Percentiles rank a stretch among this genome's conserved stretches.
Evolutionary conservation across 2,797 vertebrate species (phyloP).

Genomic region (Oreochromis mossambicus): DNA sequence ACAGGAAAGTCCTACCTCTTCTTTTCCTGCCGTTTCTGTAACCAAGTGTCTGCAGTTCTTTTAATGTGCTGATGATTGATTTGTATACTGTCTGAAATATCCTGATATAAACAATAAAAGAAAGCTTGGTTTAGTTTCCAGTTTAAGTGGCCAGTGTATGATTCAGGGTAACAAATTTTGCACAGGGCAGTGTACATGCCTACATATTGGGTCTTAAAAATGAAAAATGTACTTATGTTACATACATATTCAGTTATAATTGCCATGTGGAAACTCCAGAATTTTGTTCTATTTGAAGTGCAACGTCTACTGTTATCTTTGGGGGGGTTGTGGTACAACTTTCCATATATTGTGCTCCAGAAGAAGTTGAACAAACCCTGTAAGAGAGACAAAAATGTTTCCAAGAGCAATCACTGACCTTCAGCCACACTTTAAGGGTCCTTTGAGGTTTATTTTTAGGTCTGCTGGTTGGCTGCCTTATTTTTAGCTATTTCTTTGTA

Average conservation of each 20-base stretch:
- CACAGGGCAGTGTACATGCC: background rate
- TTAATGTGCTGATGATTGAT: background rate
- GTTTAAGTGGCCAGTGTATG: background rate
- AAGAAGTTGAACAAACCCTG: too few species aligned
- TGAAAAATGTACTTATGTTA: rapidly evolving
- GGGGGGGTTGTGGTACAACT: too few species aligned
- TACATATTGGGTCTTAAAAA: background rate
- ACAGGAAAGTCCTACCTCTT: background rate
- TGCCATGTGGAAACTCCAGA: background rate
- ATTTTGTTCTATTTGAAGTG: too few species aligned
- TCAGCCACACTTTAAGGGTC: too few species aligned
- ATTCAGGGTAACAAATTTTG: background rate
- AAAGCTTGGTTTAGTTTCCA: background rate
- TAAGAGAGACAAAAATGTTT: too few species aligned
- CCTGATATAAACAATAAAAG: background rate
- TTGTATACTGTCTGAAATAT: background rate
- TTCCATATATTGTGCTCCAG: too few species aligned
- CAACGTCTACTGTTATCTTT: too few species aligned
- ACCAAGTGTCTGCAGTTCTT: background rate
- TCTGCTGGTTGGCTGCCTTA: background rate
- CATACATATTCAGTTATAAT: background rate
- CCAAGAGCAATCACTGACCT: too few species aligned
- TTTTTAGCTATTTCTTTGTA: background rate
- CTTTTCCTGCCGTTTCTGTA: background rate
- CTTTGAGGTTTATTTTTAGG: too few species aligned